Evolutionary conservation across 35 echinoderm and acorn worm genomes (phyloP).

Genomic region (Lytechinus variegatus): DNA sequence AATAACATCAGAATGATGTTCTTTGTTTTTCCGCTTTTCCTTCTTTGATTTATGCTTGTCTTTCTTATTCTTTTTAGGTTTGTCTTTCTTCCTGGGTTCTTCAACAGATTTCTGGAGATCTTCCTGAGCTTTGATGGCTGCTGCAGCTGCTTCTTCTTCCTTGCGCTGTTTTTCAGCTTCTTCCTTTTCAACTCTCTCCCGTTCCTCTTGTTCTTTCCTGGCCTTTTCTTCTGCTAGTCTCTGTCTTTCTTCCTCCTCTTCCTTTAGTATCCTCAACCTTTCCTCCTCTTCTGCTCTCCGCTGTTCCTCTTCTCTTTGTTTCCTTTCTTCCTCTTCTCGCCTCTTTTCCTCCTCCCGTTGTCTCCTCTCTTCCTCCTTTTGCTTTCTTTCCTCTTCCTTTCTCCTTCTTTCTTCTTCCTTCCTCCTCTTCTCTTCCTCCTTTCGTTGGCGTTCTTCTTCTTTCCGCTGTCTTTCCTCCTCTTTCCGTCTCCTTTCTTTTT

Average conservation of each 20-base stretch:
- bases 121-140: not conserved
- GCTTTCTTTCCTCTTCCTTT: conserved; percentile 36
- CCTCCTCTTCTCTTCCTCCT: conserved; percentile 45
- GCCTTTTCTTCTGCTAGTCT: conserved; percentile 30
- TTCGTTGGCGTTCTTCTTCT: conserved; percentile 30
- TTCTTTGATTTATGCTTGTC: conserved; percentile 52
- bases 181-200: conserved; percentile 33
- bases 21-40: conserved; percentile 40
- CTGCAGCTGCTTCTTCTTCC: conserved; percentile 49
- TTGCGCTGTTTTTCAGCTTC: conserved; percentile 19
- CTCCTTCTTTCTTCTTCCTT: conserved; percentile 44
- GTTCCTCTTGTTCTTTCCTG: conserved; percentile 37
- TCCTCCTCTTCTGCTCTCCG: conserved; percentile 22
- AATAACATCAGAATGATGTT: not conserved
- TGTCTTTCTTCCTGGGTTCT: conserved; percentile 61
- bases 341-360: conserved; percentile 32
- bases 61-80: conserved; percentile 52
- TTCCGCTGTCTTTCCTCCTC: conserved; percentile 56
- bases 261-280: conserved; percentile 29
- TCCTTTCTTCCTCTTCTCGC: conserved; percentile 33
- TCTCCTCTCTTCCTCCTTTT: conserved; percentile 31
- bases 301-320: not conserved
- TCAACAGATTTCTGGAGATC: conserved; percentile 26
- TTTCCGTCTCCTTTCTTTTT: conserved; percentile 54
- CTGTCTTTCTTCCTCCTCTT: conserved; percentile 45